Conservation (phyloP, 2,888 invertebrate genomes). For the Apamea crenata region DNA sequence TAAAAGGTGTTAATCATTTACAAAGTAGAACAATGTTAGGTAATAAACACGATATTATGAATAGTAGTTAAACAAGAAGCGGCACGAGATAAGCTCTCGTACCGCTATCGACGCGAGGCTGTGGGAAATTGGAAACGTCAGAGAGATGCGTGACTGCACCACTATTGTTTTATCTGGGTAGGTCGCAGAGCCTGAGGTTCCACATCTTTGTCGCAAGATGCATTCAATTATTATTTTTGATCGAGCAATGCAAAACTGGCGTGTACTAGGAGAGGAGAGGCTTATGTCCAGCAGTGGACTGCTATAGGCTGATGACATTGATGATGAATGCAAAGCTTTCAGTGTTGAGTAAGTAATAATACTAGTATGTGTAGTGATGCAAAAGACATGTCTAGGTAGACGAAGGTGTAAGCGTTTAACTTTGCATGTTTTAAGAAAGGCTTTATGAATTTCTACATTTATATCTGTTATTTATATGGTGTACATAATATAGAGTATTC, state of each 20-base stretch:
- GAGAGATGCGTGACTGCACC: constrained; percentile 66
- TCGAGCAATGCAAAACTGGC: too few relatives aligned
- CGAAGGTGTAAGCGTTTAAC: neutral
- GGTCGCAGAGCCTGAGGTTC: constrained; percentile 56
- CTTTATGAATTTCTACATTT: neutral
- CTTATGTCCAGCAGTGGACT: too few relatives aligned
- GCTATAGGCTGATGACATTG: too few relatives aligned
- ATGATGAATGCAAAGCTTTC: neutral
- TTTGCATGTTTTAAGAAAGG: neutral
- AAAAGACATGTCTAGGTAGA: neutral
- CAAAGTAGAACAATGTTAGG: constrained; percentile 41
- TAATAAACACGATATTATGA: constrained; percentile 41
- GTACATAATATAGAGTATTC: neutral
- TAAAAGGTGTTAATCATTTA: constrained; percentile 31
- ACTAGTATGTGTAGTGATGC: neutral
- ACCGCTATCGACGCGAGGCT: constrained; percentile 63
- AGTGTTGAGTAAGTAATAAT: neutral
- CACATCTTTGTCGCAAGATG: constrained; percentile 37
- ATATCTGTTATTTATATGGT: neutral
- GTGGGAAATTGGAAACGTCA: constrained; percentile 74
- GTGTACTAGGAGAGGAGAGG: too few relatives aligned
- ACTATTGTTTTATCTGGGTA: constrained; percentile 69
- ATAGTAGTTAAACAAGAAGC: constrained; percentile 30
- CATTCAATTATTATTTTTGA: neutral
- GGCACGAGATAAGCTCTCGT: constrained; percentile 46